These are phyloP conservation scores for Antheraea assamensis DNA, from an alignment of 2,888 invertebrate species.

Conservation along the genomic window DNA sequence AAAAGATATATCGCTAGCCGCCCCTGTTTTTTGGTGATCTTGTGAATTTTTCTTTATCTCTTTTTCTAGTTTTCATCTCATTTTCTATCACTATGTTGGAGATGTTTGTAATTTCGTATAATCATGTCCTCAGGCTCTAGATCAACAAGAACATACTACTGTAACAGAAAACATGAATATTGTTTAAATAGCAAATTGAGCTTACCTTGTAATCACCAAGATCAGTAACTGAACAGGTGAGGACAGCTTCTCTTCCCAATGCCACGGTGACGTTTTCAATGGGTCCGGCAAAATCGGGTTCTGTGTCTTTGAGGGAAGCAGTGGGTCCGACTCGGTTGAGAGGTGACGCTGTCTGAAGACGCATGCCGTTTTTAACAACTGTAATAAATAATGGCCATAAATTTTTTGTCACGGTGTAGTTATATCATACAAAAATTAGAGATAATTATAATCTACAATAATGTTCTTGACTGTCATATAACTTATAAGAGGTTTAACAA, in stretches of 20 bases:
- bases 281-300: slow-evolving; percentile 86
- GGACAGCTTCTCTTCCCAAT: slow-evolving; percentile 87
- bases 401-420: slow-evolving; percentile 21
- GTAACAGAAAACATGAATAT: too few species aligned
- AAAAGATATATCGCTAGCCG: too few species aligned
- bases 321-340: slow-evolving; percentile 68
- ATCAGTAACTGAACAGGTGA: slow-evolving; percentile 88
- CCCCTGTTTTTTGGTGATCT: too few species aligned
- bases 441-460: background rate
- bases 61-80: background rate
- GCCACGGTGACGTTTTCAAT: slow-evolving; percentile 89
- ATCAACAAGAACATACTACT: background rate
- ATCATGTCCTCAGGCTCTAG: background rate
- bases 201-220: slow-evolving; percentile 88
- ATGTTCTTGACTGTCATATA: background rate
- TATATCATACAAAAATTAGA: background rate
- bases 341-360: slow-evolving; percentile 68
- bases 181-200: background rate
- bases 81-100: background rate
- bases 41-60: too few species aligned
- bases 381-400: slow-evolving; percentile 37
- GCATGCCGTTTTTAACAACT: slow-evolving; percentile 71
- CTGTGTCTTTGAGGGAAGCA: slow-evolving; percentile 66
- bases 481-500: background rate
- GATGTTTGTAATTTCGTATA: background rate